Conservation (phyloP, 2,113 vertebrate species). For the Regulus satrapa region DNA sequence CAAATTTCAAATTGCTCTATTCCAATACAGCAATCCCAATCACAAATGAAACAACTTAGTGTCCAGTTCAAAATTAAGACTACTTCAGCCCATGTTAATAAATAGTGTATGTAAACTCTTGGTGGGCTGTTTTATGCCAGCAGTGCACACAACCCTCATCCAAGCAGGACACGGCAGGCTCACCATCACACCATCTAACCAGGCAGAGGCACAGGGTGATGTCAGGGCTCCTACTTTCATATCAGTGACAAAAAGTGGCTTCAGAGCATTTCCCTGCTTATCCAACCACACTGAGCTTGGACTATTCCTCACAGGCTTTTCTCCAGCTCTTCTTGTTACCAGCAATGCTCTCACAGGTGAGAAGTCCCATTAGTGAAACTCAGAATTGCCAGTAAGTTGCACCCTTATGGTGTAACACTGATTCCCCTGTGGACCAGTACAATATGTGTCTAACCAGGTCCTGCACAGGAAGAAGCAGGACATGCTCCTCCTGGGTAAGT, state of each 20-base stretch:
- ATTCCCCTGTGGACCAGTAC: background rate
- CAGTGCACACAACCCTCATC: background rate
- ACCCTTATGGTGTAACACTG: background rate
- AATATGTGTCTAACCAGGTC: background rate
- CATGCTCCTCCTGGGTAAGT: background rate
- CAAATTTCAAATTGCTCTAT: background rate
- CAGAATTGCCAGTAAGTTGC: background rate
- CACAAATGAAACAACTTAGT: background rate
- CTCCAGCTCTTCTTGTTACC: background rate
- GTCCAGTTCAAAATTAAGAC: background rate
- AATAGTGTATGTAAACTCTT: background rate
- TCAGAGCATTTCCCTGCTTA: background rate
- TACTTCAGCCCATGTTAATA: background rate
- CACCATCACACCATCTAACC: background rate
- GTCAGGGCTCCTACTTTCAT: background rate
- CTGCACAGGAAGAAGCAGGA: background rate
- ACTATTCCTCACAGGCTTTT: background rate
- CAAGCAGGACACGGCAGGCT: background rate
- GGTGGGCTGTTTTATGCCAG: background rate
- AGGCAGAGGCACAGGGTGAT: accelerated
- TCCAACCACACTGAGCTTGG: background rate
- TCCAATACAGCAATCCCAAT: background rate
- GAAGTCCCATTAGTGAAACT: background rate
- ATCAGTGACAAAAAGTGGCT: accelerated
- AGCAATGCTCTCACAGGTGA: background rate